Percentiles rank a stretch among this genome's conserved stretches.
phyloP scores from a whole-genome alignment of 2,797 vertebrate genomes.

The Eupleurogrammus muticus region DNA sequence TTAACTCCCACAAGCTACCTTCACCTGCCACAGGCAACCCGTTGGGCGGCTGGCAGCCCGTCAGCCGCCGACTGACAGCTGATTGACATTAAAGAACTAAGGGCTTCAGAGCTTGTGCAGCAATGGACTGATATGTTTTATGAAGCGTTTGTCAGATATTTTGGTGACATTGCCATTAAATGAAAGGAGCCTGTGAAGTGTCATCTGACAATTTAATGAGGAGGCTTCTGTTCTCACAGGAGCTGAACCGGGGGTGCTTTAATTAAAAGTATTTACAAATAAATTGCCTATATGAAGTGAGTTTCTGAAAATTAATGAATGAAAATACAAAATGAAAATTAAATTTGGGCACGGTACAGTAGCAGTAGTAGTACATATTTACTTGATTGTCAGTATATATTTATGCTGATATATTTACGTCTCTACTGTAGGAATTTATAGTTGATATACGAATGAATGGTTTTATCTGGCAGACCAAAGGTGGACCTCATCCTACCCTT shows the following conservation, averaged over 20 bases:
- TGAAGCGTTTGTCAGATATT: slow-evolving; percentile 60
- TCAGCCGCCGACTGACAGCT: slow-evolving; percentile 67
- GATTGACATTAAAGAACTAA: slow-evolving; percentile 76
- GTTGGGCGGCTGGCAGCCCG: slow-evolving; percentile 68
- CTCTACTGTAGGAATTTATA: background rate
- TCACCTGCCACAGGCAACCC: slow-evolving; percentile 60
- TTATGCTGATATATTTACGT: too few species aligned
- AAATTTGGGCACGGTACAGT: background rate
- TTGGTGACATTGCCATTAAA: slow-evolving; percentile 42
- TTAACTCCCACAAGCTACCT: slow-evolving; percentile 59
- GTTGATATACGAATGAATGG: background rate
- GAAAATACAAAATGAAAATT: background rate
- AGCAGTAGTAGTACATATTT: background rate
- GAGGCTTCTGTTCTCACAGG: slow-evolving; percentile 9
- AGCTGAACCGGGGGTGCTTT: slow-evolving; percentile 14
- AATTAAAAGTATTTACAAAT: slow-evolving; percentile 35
- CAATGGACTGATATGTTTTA: slow-evolving; percentile 47
- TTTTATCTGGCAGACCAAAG: background rate
- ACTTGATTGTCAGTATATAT: background rate
- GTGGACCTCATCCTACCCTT: background rate
- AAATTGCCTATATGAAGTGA: slow-evolving; percentile 14
- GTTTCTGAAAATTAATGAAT: slow-evolving; percentile 15
- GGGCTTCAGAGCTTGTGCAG: slow-evolving; percentile 57
- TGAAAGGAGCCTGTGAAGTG: slow-evolving; percentile 25
- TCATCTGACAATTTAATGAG: slow-evolving; percentile 42